These are phyloP conservation scores for Epinephelus coioides DNA, from an alignment of 2,797 vertebrate species.

Conservation along the genomic window DNA sequence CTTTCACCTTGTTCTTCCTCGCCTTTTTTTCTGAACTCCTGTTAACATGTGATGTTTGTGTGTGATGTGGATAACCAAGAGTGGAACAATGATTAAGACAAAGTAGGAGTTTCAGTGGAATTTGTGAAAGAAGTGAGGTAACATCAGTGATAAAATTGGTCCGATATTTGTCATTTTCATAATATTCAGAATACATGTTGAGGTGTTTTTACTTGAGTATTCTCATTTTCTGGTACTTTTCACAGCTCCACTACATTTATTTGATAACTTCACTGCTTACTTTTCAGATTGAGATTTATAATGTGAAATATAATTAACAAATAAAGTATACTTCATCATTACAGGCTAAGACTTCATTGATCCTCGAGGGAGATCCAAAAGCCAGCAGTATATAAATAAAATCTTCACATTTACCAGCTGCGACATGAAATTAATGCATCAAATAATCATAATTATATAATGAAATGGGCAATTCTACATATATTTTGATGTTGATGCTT, in stretches of 20 bases:
- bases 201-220: neutral
- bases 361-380: too few species aligned
- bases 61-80: neutral
- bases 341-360: too few species aligned
- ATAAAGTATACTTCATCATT: too few species aligned
- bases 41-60: slow-evolving; percentile 10
- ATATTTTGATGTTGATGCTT: neutral
- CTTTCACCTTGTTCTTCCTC: slow-evolving; percentile 46
- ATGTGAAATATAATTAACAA: too few species aligned
- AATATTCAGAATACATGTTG: neutral
- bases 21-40: slow-evolving; percentile 28
- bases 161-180: too few species aligned
- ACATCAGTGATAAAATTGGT: too few species aligned
- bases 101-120: neutral
- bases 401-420: neutral
- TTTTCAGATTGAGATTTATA: too few species aligned
- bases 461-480: neutral
- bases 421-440: neutral
- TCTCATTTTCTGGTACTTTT: too few species aligned
- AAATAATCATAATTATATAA: neutral
- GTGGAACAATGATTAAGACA: neutral
- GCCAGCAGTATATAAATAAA: too few species aligned
- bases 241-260: too few species aligned
- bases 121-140: neutral
- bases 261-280: too few species aligned